phyloP scores from a whole-genome alignment of 2,888 invertebrate genomes.

The Apotomis turbidana region DNA sequence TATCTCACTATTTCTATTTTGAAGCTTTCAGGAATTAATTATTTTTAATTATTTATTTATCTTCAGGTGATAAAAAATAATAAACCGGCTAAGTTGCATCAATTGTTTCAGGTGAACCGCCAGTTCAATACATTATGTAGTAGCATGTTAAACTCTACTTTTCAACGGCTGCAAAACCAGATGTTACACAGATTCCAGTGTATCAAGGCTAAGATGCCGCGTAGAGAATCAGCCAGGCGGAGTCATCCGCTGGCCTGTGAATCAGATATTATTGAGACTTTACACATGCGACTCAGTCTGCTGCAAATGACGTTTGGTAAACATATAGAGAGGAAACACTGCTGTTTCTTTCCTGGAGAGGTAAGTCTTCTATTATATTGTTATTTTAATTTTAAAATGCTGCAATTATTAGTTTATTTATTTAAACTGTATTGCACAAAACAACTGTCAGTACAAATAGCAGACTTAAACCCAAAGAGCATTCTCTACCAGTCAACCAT shows the following conservation, averaged over 20 bases:
- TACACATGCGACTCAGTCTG: conserved; percentile 95
- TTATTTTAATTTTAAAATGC: background rate
- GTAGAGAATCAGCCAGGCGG: conserved; percentile 94
- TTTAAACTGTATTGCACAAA: no score
- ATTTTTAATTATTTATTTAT: no score
- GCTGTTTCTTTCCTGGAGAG: conserved; percentile 97
- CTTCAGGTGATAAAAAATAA: no score
- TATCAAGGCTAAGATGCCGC: conserved; percentile 96
- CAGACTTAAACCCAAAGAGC: no score
- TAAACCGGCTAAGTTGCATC: background rate
- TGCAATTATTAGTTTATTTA: no score
- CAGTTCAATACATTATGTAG: conserved; percentile 92
- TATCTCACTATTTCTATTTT: no score
- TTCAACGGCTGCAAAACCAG: conserved; percentile 92
- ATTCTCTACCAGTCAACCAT: no score
- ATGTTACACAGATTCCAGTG: conserved; percentile 93
- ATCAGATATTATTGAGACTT: conserved; percentile 96
- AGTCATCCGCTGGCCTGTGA: conserved; percentile 96
- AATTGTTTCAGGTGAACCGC: conserved; percentile 87
- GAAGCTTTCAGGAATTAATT: no score
- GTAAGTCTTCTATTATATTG: conserved; percentile 72
- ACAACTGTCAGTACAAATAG: no score
- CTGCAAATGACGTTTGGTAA: conserved; percentile 97
- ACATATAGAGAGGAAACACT: conserved; percentile 96
- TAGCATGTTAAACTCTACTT: conserved; percentile 91